Base-by-base conservation (phyloP, 2,113 vertebrate genomes). In the Pleuronectes platessa region DNA sequence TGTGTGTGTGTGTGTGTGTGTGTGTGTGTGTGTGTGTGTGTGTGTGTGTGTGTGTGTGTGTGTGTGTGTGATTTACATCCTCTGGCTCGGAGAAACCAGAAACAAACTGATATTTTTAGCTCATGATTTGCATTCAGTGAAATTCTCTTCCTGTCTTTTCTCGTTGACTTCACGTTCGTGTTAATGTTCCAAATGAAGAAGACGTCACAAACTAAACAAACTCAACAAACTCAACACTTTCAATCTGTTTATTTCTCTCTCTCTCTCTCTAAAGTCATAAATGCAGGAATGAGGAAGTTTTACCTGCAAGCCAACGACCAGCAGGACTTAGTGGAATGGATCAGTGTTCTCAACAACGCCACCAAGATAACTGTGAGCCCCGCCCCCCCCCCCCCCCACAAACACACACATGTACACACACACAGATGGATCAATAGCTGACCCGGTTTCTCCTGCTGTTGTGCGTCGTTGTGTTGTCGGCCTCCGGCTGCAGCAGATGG, bases 251-350 rank as follows among this genome's bases (percentile, higher is more conserved):
- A 13, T 51, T 9, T 51, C 47, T 20, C 47, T 49, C 3, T 49
- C 15, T 49, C 17, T 49, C 47, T 56, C 54, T 24, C 21, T 56
- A 10, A 87, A 99, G 97, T 99, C 77, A 97, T 99, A 93, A 99
- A 99, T 71, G 96, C 97, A 76, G 96, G 96, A 75, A 98, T 97
- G 97, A 96, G 97, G 90, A 98, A 98, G 91, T 97, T 97, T 68
- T 99, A 96, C 81, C 94, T 99, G 63, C 98, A 99, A 92, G 98
- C 98, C 83, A 98, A 99, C 83, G 98, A 99, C 87, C 96, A 99
- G 91, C 97, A 99, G 90, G 97, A 99, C 81, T 90, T 99, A 60
- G 96, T 98, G 77, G 97, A 99, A 78, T 99, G 98, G 97, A 95
- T 99, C 60, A 96, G 94, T 61, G 96, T 96, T 61, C 95, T 99